Percentiles rank a stretch among this genome's conserved stretches.
Evolutionary conservation across 2,888 invertebrate genomes (phyloP).

Genomic region (Plebejus argus): DNA sequence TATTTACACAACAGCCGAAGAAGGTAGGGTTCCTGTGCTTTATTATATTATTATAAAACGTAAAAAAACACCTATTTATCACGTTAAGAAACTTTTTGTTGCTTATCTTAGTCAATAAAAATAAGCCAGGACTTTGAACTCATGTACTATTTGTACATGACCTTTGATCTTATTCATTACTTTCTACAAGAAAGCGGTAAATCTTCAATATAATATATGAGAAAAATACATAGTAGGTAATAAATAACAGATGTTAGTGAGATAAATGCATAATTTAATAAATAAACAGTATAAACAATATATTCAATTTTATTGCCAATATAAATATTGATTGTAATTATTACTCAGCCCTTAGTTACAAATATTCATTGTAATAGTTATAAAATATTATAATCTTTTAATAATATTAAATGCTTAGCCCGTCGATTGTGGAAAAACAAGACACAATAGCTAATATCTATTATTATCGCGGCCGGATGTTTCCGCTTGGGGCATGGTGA

Average conservation of each 20-base stretch:
- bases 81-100: neutral
- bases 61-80: neutral
- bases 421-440: no score
- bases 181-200: neutral
- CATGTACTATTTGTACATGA: constrained; percentile 36
- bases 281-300: neutral
- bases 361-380: no score
- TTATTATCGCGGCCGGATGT: no score
- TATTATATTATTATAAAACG: constrained; percentile 39
- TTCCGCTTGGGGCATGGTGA: no score
- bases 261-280: neutral
- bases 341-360: no score
- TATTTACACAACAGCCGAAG: constrained; percentile 93
- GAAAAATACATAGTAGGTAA: neutral
- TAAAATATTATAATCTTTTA: no score
- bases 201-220: neutral
- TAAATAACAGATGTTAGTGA: neutral
- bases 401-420: no score
- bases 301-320: no score
- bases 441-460: no score
- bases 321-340: no score
- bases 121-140: constrained; percentile 45
- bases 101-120: neutral
- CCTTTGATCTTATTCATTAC: constrained; percentile 38
- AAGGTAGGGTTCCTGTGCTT: constrained; percentile 80